Evolutionary conservation across 1,140 invertebrate species (phyloP), one percentile per base, ranked within the genome.

Genomic region (Pseudomyrmex flavicornis): DNA sequence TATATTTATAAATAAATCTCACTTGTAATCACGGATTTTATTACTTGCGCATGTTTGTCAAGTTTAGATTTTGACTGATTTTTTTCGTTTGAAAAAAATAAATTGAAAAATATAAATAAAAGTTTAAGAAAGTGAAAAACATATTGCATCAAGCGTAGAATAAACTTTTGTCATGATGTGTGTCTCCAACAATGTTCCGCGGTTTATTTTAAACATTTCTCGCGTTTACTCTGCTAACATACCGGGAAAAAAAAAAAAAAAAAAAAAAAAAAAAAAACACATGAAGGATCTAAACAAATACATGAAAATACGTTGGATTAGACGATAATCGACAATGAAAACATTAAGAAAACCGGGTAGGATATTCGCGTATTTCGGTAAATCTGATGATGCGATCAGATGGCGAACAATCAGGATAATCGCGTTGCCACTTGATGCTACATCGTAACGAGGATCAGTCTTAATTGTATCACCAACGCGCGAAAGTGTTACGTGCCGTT

Each of bases 401-500:
- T 22, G 22, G 48, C 8, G 22, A 44, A 69, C 15, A 44, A 17
- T 44, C 56, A 15, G 54, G 66, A 59, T 80, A 72, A 80, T 80
- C 44, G 54, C 54, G 61, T 80, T 70, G 66, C 76, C 44, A 80
- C 56, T 72, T 72, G 66, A 80, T 80, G 70, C 66, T 70, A 35
- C 20, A 15, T 44, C 44, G 65, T 70, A 79, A 79, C 54, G 66
- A 80, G 66, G 76, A 22, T 2, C 76, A 80, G 66, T 80, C 65
- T 80, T 80, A 80, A 80, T 80, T 80, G 76, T 70, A 56, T 59
- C 65, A 80, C 54, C 15, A 58, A 80, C 54, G 54, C 59, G 76
- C 59, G 76, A 80, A 72, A 80, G 76, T 80, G 66, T 80, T 80
- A 80, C 66, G 54, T 72, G 56, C 66, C 46, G 46, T 80, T 50